Evolutionary conservation across 2,113 vertebrate genomes (phyloP), one percentile per base, ranked within the genome.

Genomic region (Thryonomys swinderianus): DNA sequence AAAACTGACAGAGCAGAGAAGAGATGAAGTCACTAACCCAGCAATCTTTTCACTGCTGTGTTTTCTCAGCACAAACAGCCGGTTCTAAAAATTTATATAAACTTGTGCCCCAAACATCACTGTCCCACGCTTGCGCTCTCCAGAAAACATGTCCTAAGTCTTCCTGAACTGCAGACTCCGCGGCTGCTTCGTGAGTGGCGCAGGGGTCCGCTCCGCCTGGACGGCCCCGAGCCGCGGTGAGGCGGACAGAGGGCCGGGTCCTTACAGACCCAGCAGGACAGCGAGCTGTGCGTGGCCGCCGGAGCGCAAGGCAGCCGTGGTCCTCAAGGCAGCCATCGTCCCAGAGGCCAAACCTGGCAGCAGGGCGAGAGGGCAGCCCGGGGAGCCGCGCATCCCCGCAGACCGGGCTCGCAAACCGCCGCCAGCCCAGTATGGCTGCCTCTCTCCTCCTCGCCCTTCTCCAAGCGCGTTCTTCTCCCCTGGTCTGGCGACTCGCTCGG

Each of bases 271-370:
- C n/a, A n/a, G n/a, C n/a, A n/a, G n/a, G n/a, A n/a, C n/a, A n/a
- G n/a, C n/a, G n/a, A n/a, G 59, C 64, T 12, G 3, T 18, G 25
- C 62, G 37, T 2, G 62, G 71, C 37, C 61, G 17, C 51, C 0
- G 2, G 18, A 34, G 37, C 0, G 0, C 21, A 18, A 71, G 83
- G 25, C n/a, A 7, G 53, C 16, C 66, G 0, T 5, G 21, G 7
- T 62, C 42, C 57, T 57, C 48, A 53, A n/a, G n/a, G n/a, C n/a
- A n/a, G n/a, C n/a, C n/a, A n/a, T n/a, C n/a, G n/a, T n/a, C n/a
- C n/a, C n/a, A n/a, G n/a, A n/a, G n/a, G n/a, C n/a, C n/a, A n/a
- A n/a, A n/a, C n/a, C n/a, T n/a, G n/a, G n/a, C n/a, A n/a, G n/a
- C n/a, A n/a, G n/a, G n/a, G n/a, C n/a, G n/a, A n/a, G n/a, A n/a